phyloP scores from a whole-genome alignment of 2,888 invertebrate genomes.

The Leptopilina drosophilae region DNA sequence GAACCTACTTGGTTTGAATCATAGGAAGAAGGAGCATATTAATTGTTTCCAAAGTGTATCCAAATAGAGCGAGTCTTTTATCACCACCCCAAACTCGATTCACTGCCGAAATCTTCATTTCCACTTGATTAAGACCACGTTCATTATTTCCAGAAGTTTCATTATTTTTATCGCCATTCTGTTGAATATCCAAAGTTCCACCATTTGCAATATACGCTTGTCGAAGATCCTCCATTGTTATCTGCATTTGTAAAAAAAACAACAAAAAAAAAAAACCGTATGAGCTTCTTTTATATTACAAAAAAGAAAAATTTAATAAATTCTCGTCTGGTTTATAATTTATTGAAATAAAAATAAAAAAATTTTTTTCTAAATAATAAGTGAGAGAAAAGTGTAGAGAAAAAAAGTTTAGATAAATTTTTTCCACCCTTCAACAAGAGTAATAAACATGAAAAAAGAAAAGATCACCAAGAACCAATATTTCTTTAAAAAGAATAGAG shows the following conservation, averaged over 20 bases:
- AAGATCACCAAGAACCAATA: not conserved
- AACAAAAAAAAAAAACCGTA: not conserved
- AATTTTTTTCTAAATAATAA: too few relatives aligned
- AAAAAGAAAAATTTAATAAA: too few relatives aligned
- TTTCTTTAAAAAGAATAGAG: not conserved
- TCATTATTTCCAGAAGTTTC: slow-evolving; percentile 58
- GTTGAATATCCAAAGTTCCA: slow-evolving; percentile 67
- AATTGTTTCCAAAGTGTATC: slow-evolving; percentile 97
- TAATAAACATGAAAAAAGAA: not conserved
- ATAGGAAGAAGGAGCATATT: slow-evolving; percentile 96
- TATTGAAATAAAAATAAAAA: too few relatives aligned
- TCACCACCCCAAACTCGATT: slow-evolving; percentile 82
- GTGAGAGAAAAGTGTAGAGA: slow-evolving; percentile 12
- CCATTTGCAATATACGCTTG: slow-evolving; percentile 80
- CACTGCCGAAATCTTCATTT: slow-evolving; percentile 71
- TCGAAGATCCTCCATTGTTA: slow-evolving; percentile 88
- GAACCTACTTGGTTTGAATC: slow-evolving; percentile 92
- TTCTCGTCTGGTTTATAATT: too few relatives aligned
- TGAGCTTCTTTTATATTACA: not conserved
- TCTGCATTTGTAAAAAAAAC: slow-evolving; percentile 78
- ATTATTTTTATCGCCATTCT: slow-evolving; percentile 67
- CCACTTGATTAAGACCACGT: slow-evolving; percentile 57
- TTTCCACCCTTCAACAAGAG: not conserved
- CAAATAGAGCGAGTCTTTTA: slow-evolving; percentile 91
- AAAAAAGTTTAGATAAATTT: not conserved